Percentiles rank a stretch among this genome's conserved stretches.
Conservation (phyloP, 2,797 vertebrate genomes). For the Gobio occitaniae region DNA sequence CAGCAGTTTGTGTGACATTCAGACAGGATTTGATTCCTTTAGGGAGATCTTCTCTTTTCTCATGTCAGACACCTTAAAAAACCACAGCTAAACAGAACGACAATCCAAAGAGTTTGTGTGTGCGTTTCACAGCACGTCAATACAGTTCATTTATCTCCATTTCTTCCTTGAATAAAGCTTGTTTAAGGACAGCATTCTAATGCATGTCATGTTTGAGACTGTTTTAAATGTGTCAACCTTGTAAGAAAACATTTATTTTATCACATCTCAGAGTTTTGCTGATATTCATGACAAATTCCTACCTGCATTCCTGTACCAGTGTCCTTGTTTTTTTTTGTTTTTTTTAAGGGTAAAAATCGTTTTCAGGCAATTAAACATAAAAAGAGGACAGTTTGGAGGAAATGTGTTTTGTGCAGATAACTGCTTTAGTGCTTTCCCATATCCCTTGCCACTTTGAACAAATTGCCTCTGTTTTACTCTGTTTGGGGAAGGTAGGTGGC, state of each 20-base stretch:
- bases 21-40: constrained; percentile 33
- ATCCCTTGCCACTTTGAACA: constrained; percentile 44
- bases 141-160: background rate
- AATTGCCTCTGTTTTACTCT: constrained; percentile 36
- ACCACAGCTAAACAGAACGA: background rate
- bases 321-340: constrained; percentile 23
- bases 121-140: background rate
- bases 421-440: constrained; percentile 26
- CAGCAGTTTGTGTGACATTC: constrained; percentile 51
- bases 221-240: too few species aligned
- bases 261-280: background rate
- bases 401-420: constrained; percentile 55
- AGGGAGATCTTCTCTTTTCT: background rate
- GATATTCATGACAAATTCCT: constrained; percentile 7
- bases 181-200: background rate
- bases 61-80: background rate
- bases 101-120: background rate
- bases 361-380: constrained; percentile 26
- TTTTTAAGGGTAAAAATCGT: background rate
- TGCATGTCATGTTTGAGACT: background rate
- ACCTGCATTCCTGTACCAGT: background rate
- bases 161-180: constrained; percentile 11
- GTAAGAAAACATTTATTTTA: background rate
- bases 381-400: constrained; percentile 21
- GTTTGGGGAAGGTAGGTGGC: constrained; percentile 2